phyloP scores from a whole-genome alignment of 2,113 vertebrate genomes.

The Pteronura brasiliensis region DNA sequence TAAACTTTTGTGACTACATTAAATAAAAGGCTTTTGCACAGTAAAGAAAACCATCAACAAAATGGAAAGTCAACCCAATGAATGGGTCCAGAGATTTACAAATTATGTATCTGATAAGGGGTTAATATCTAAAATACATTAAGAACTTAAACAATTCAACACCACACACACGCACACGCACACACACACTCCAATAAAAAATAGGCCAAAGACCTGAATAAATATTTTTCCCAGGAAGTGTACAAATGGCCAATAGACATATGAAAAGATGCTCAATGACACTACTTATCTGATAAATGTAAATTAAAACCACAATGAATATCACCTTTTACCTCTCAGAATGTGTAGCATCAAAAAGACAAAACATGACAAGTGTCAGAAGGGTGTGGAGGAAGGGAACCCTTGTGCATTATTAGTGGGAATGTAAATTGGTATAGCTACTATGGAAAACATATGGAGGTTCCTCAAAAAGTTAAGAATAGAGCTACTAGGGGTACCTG shows the following conservation, averaged over 20 bases:
- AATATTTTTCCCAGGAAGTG: background rate
- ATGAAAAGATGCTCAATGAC: background rate
- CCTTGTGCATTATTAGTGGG: background rate
- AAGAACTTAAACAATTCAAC: background rate
- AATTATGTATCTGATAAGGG: background rate
- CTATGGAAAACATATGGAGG: background rate
- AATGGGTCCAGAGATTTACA: background rate
- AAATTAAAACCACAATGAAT: background rate
- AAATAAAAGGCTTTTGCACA: background rate
- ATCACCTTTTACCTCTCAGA: background rate
- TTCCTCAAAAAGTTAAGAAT: background rate
- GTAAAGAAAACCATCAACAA: background rate
- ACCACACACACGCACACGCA: background rate
- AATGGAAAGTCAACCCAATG: background rate
- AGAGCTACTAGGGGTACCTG: background rate
- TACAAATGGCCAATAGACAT: background rate
- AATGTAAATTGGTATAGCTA: background rate
- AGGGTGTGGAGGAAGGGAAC: background rate
- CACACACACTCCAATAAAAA: background rate
- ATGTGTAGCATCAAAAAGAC: background rate
- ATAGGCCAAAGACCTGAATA: background rate
- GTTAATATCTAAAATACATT: background rate
- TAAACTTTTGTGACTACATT: background rate
- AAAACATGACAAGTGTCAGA: background rate
- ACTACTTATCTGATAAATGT: background rate